phyloP scores from a whole-genome alignment of 2,888 invertebrate species.

The Scaptomyza tumidula region DNA sequence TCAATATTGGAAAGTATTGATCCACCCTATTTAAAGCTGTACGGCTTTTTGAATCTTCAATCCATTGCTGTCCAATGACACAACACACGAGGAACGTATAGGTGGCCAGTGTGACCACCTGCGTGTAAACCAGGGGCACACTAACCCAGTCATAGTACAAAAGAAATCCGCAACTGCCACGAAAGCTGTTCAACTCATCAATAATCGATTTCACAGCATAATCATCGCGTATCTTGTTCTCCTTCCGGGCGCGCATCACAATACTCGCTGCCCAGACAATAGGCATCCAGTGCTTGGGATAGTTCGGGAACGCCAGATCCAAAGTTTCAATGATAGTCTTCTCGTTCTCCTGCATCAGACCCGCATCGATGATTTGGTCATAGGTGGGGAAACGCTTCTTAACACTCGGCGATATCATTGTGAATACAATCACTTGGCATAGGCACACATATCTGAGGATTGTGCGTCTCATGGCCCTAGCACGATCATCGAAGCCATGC shows the following conservation, averaged over 20 bases:
- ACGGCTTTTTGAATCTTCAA: slow-evolving; percentile 85
- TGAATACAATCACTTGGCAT: slow-evolving; percentile 92
- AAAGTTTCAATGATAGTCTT: slow-evolving; percentile 90
- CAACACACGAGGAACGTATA: slow-evolving; percentile 95
- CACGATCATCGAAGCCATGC: slow-evolving; percentile 92
- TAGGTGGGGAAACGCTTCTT: slow-evolving; percentile 94
- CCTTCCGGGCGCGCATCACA: slow-evolving; percentile 93
- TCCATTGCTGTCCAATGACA: slow-evolving; percentile 94
- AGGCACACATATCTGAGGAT: slow-evolving; percentile 93
- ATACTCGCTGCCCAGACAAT: slow-evolving; percentile 96
- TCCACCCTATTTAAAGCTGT: slow-evolving; percentile 87
- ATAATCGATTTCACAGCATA: slow-evolving; percentile 95
- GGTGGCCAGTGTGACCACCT: slow-evolving; percentile 94
- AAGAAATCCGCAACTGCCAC: slow-evolving; percentile 90
- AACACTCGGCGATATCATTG: slow-evolving; percentile 93
- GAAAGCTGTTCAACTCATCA: slow-evolving; percentile 92
- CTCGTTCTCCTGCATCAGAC: slow-evolving; percentile 92
- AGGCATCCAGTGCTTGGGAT: slow-evolving; percentile 95
- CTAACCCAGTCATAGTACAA: slow-evolving; percentile 90
- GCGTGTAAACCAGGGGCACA: slow-evolving; percentile 92
- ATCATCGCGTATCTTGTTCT: slow-evolving; percentile 94
- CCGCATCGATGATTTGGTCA: slow-evolving; percentile 92
- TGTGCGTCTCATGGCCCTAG: slow-evolving; percentile 92
- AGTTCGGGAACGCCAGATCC: slow-evolving; percentile 91
- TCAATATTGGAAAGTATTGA: slow-evolving; percentile 94